Conservation (phyloP, 2,797 vertebrate genomes). For the Prunella strophiata region DNA sequence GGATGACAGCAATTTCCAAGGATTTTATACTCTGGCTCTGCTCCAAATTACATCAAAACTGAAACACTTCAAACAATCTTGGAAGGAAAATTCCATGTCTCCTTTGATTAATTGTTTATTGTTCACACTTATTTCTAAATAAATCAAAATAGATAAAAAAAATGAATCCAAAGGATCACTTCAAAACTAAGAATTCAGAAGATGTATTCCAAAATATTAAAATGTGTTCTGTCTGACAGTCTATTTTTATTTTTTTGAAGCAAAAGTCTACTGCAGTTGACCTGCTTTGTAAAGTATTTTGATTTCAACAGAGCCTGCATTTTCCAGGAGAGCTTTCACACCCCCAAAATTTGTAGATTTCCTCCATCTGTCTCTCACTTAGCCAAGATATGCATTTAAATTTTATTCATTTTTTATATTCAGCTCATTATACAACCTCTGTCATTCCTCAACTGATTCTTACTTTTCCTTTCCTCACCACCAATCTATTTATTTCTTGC, state of each 20-base stretch:
- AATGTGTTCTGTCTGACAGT: slow-evolving; percentile 24
- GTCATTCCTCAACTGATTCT: background rate
- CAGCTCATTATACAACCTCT: slow-evolving; percentile 52
- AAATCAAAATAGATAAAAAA: background rate
- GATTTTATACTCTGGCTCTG: slow-evolving; percentile 32
- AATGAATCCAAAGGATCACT: background rate
- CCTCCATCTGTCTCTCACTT: slow-evolving; percentile 66
- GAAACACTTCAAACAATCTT: slow-evolving; percentile 5
- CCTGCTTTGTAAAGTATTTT: slow-evolving; percentile 46
- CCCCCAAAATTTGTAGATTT: slow-evolving; percentile 64
- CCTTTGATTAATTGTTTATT: background rate
- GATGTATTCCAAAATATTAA: background rate
- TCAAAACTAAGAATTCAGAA: background rate
- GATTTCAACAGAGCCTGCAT: slow-evolving; percentile 51
- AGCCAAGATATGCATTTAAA: slow-evolving; percentile 64
- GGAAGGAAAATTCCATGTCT: slow-evolving; percentile 11
- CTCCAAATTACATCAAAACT: slow-evolving; percentile 43
- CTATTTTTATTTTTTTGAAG: background rate
- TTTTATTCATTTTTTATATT: slow-evolving; percentile 65
- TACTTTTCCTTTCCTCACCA: slow-evolving; percentile 9
- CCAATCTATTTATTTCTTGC: slow-evolving; percentile 11
- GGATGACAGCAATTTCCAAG: slow-evolving; percentile 33
- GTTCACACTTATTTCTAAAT: background rate
- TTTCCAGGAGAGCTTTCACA: slow-evolving; percentile 52
- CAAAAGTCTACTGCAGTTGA: slow-evolving; percentile 23